phyloP scores from a whole-genome alignment of 1,140 invertebrate species.

The Lordiphosa clarofinis region DNA sequence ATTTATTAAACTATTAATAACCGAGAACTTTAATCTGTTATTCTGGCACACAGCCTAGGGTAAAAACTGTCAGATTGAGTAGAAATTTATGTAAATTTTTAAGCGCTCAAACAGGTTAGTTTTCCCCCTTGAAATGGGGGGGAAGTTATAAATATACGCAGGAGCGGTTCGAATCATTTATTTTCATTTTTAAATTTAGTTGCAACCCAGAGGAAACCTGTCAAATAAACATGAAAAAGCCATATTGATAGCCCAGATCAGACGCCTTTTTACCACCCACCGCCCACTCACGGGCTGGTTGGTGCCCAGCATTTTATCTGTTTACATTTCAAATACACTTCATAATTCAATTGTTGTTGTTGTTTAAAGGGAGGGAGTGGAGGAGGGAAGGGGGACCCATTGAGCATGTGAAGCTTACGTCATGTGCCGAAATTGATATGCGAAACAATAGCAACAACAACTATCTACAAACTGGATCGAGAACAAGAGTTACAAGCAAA shows the following conservation, averaged over 20 bases:
- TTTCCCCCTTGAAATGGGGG: background rate
- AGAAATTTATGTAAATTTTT: too few relatives aligned
- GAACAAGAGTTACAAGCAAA: constrained; percentile 15
- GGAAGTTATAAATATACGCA: constrained; percentile 8
- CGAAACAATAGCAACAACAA: constrained; percentile 43
- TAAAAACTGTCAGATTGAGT: too few relatives aligned
- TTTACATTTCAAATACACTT: constrained; percentile 73
- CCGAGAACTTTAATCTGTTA: too few relatives aligned
- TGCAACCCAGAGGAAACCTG: constrained; percentile 21
- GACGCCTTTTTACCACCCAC: background rate
- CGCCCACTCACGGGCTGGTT: background rate
- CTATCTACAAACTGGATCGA: constrained; percentile 22
- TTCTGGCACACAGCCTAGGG: too few relatives aligned
- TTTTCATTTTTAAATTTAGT: constrained; percentile 4
- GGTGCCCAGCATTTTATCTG: constrained; percentile 50
- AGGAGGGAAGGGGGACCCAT: constrained; percentile 21
- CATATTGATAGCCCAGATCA: too few relatives aligned
- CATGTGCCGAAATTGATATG: constrained; percentile 76
- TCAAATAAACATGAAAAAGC: background rate
- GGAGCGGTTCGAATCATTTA: background rate
- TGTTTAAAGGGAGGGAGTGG: constrained; percentile 27
- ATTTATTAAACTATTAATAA: too few relatives aligned
- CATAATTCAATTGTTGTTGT: constrained; percentile 44
- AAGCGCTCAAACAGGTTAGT: too few relatives aligned
- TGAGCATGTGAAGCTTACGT: constrained; percentile 75